These are phyloP conservation scores for Scopus umbretta DNA, from an alignment of 2,113 vertebrate genomes.

Conservation along the genomic window DNA sequence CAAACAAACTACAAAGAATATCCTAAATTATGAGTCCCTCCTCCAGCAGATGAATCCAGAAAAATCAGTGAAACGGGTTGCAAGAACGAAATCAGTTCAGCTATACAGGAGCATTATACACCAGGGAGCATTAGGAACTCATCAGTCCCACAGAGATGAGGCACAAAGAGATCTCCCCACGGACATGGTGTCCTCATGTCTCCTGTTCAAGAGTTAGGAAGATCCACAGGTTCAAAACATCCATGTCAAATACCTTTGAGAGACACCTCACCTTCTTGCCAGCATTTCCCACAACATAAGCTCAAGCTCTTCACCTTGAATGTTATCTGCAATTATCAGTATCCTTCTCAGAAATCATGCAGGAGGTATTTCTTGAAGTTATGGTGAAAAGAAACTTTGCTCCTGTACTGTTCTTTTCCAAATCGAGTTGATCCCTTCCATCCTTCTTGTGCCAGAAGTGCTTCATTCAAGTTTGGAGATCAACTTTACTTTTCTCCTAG, in stretches of 20 bases:
- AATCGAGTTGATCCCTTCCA: not conserved
- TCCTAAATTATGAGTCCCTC: not conserved
- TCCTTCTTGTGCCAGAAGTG: not conserved
- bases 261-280: not conserved
- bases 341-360: not conserved
- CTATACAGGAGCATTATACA: fast-evolving
- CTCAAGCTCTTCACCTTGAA: not conserved
- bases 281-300: not conserved
- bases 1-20: not conserved
- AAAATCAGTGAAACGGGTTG: not conserved
- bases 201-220: not conserved
- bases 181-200: not conserved
- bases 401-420: not conserved
- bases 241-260: not conserved
- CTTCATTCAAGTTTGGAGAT: not conserved
- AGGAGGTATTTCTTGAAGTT: not conserved
- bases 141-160: not conserved
- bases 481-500: not conserved
- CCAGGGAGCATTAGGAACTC: not conserved
- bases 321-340: not conserved
- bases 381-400: not conserved
- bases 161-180: not conserved
- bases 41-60: not conserved
- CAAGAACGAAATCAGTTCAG: not conserved
- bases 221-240: not conserved